A percentile compares a stretch with the other conserved stretches of the same genome.
These are phyloP conservation scores for Allobates femoralis DNA, from an alignment of 2,797 vertebrate species.

Conservation along the genomic window DNA sequence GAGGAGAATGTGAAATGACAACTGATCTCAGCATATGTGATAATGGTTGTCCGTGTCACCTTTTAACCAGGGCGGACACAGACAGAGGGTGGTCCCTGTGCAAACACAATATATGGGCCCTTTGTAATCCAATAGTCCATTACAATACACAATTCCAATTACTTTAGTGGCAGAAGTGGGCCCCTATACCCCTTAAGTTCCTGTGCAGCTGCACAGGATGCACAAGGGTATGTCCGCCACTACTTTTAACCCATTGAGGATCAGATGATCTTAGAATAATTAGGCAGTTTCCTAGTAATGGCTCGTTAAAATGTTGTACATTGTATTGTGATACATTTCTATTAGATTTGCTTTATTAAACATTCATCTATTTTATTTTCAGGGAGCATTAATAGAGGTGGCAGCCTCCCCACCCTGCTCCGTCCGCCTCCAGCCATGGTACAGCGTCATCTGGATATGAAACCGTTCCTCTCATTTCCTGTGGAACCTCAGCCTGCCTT, in stretches of 20 bases:
- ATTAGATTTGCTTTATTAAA: neutral
- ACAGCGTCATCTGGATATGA: conserved; percentile 89
- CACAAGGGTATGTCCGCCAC: no score
- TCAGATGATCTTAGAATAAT: neutral
- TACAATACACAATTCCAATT: no score
- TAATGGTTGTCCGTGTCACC: neutral
- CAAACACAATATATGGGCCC: no score
- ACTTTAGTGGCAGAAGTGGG: no score
- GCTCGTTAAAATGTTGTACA: neutral
- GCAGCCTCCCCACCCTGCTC: conserved; percentile 84
- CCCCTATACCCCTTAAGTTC: no score
- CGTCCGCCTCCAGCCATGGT: conserved; percentile 83
- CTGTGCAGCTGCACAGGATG: no score
- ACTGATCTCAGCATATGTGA: neutral
- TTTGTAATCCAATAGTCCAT: no score
- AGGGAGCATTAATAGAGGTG: conserved; percentile 90
- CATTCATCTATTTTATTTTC: neutral
- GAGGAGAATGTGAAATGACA: neutral
- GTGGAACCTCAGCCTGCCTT: conserved; percentile 85
- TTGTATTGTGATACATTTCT: neutral
- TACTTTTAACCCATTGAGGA: neutral
- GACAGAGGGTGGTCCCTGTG: no score
- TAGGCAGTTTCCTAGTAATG: neutral
- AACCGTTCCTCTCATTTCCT: conserved; percentile 88
- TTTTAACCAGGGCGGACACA: no score